phyloP scores from a whole-genome alignment of 2,113 vertebrate species.

The human region GRCh38 chr12:80262001-80262500 shows the following conservation, averaged over 20 bases:
- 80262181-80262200: conserved; percentile 31
- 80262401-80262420: conserved; percentile 1
- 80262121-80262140: background rate
- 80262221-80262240: background rate
- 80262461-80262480: background rate
- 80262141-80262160: background rate
- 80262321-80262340: background rate
- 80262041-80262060: conserved; percentile 92
- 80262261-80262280: background rate
- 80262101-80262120: background rate
- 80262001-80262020: conserved; percentile 97
- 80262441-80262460: background rate
- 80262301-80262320: background rate
- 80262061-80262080: conserved; percentile 95
- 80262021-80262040: conserved; percentile 96
- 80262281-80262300: background rate
- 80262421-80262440: background rate
- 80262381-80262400: background rate
- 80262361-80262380: background rate
- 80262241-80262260: background rate
- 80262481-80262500: background rate
- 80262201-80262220: background rate
- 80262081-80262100: conserved; percentile 94
- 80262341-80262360: background rate
- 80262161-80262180: background rate